Conservation (phyloP, 2,888 invertebrate genomes). For the Phorcus lineatus region DNA sequence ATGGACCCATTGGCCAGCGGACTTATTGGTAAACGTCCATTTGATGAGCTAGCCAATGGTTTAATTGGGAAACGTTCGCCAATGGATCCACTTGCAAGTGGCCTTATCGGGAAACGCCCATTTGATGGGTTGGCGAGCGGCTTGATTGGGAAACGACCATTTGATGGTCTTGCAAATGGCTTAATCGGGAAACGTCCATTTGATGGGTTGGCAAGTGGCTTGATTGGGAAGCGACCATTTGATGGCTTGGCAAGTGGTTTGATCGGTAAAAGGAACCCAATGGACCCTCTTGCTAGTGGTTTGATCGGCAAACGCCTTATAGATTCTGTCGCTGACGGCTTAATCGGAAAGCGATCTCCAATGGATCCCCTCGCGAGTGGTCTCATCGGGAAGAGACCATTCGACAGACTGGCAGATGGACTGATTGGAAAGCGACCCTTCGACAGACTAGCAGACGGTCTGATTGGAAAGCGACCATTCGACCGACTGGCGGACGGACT, state of each 20-base stretch:
- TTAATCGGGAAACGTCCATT: slow-evolving; percentile 32
- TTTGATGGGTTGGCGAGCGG: slow-evolving; percentile 36
- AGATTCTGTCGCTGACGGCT: slow-evolving; percentile 29
- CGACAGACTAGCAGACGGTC: slow-evolving; percentile 21
- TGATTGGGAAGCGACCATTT: slow-evolving; percentile 31
- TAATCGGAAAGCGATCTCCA: slow-evolving; percentile 26
- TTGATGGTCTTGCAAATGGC: slow-evolving; percentile 33
- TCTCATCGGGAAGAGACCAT: slow-evolving; percentile 26
- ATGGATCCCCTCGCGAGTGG: slow-evolving; percentile 29
- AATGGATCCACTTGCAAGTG: slow-evolving; percentile 26
- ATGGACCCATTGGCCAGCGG: slow-evolving; percentile 33
- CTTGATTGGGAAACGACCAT: slow-evolving; percentile 33
- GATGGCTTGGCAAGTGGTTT: slow-evolving; percentile 28
- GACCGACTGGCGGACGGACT: slow-evolving; percentile 21
- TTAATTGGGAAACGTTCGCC: slow-evolving; percentile 34
- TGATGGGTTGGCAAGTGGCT: slow-evolving; percentile 29
- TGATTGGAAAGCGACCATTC: slow-evolving; percentile 25
- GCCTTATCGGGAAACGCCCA: slow-evolving; percentile 35
- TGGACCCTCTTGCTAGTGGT: slow-evolving; percentile 30
- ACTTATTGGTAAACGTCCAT: slow-evolving; percentile 28
- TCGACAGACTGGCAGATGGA: slow-evolving; percentile 29
- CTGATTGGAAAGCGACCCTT: slow-evolving; percentile 30
- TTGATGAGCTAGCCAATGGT: slow-evolving; percentile 34
- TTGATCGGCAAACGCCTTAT: slow-evolving; percentile 32
- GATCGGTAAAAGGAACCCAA: slow-evolving; percentile 26